Base-by-base conservation (phyloP, 2,888 invertebrate species). In the Isotomurus palustris region DNA sequence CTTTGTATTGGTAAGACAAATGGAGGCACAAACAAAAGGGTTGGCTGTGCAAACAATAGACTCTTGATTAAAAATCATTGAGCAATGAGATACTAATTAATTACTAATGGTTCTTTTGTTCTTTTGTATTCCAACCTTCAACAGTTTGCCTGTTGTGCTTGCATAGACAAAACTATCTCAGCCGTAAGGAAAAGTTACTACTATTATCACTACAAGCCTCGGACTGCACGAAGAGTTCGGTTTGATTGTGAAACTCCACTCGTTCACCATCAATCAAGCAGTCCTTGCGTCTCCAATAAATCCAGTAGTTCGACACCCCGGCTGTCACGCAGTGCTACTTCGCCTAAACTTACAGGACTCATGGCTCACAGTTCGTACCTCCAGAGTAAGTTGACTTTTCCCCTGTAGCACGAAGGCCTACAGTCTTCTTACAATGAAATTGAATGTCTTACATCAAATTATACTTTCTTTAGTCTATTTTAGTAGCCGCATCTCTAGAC, bases 101-200 rank as follows among this genome's bases (percentile, higher is more conserved):
- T 22, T 38, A 35, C 35, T 49, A 35, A 49, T 44, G 44, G 24
- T 21, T 25, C 35, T 41, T 32, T 40, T 41, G 28, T 56, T 35
- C 49, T 43, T 10, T 22, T 10, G 22, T 22, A 12, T 43, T 12
- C n/a, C n/a, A n/a, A n/a, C n/a, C n/a, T n/a, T n/a, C n/a, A n/a
- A n/a, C 50, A 60, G 60, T 60, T 60, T 60, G 60, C 60, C 44
- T 60, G 60, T 53, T 60, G 60, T 50, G 50, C 60, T 57, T 60
- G 60, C 41, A 44, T 60, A 25, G 60, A 60, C 47, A 52, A 52
- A 38, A 49, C 56, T 12, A 52, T 60, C 45, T 36, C 52, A 35
- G 60, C 60, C 32, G 56, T 53, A 24, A 50, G 61, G 43, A 40
- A 49, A 29, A 61, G 54, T 36, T 61, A 58, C 53, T 17, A 17